Evolutionary conservation across 2,113 vertebrate species (phyloP), one percentile per base, ranked within the genome.

Genomic region (Laticauda laticaudata): DNA sequence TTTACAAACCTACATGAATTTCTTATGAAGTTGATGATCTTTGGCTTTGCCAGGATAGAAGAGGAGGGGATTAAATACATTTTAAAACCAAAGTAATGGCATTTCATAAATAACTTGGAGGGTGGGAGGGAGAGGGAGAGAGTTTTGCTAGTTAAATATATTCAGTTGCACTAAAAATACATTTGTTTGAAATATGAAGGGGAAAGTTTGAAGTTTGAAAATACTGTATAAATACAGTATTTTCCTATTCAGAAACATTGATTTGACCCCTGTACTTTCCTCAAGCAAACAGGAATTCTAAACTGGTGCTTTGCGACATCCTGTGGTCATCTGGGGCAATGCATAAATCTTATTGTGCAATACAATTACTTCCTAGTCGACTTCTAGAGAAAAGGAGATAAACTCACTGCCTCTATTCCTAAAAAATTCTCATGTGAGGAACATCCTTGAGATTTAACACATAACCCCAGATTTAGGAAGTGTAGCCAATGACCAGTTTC

Each of bases 281-380:
- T 53, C 90, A 85, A 56, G n/a, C 69, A 69, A 54, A 55, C 2
- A 39, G 26, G 14, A 93, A 18, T 29, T 86, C 26, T 54, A 23
- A 3, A 18, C 24, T 93, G 56, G 89, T 23, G 14, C 92, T 61
- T 93, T 48, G 92, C 24, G 92, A 93, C 92, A 90, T 53, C 92
- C 53, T 39, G 56, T 93, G 92, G 89, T 64, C 45, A 90, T 6
- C 21, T 90, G 15, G 23, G 56, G 55, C 43, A 43, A 23, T 87
- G 88, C 75, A 61, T 43, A 51, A 75, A 34, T 6, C 26, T 14
- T 53, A 86, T 4, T 34, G 15, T 24, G n/a, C 45, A 86, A 48
- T 20, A 12, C 48, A 6, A 9, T 24, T 43, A 56, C 39, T 55
- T 45, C 43, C 20, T 34, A 57, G 59, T 24, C 24, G n/a, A 39